phyloP scores from a whole-genome alignment of 2,888 invertebrate genomes.

The Invenusta paracnida region DNA sequence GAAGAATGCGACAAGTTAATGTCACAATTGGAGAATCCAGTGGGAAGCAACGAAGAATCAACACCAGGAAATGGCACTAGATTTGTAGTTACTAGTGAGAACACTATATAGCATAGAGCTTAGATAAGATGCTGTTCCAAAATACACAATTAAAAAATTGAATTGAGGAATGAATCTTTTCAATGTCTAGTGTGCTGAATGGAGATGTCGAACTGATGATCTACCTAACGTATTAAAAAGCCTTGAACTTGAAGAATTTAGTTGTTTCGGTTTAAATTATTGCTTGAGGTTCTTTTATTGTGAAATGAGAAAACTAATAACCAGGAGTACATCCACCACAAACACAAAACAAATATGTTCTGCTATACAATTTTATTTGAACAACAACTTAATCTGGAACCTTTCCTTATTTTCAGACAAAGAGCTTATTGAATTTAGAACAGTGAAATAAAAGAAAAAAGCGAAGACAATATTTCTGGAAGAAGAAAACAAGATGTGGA shows the following conservation, averaged over 20 bases:
- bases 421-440: background rate
- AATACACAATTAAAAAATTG: background rate
- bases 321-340: background rate
- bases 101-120: background rate
- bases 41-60: background rate
- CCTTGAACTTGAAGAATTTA: background rate
- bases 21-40: background rate
- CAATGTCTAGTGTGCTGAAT: too few species aligned
- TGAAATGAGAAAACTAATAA: background rate
- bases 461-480: background rate
- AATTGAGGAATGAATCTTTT: background rate
- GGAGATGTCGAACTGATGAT: background rate
- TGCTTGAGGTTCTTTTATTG: background rate
- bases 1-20: background rate
- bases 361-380: background rate
- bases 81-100: background rate
- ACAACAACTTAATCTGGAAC: background rate
- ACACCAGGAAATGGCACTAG: background rate
- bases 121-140: background rate
- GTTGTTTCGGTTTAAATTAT: background rate
- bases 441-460: background rate
- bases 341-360: background rate
- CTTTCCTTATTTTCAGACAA: background rate
- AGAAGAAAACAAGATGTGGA: background rate
- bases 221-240: background rate